Conservation (phyloP, 1,140 invertebrate species). For the Tribolium madens region DNA sequence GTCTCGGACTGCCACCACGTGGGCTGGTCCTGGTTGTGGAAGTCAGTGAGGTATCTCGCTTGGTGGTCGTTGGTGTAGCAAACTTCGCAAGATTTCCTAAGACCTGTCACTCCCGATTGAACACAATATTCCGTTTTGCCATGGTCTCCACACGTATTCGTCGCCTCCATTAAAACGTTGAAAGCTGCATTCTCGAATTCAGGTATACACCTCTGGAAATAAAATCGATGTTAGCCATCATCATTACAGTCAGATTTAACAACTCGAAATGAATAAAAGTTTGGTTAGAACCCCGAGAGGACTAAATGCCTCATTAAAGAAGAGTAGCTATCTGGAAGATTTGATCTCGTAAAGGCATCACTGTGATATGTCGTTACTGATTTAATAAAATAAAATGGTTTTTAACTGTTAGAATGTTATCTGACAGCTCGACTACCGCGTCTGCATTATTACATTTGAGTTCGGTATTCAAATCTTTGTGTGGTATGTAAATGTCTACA, state of each 20-base stretch:
- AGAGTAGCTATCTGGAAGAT: neutral
- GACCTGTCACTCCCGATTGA: slow-evolving; percentile 79
- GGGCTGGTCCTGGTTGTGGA: slow-evolving; percentile 87
- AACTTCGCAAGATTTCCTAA: slow-evolving; percentile 74
- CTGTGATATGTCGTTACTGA: neutral
- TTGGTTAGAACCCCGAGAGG: neutral
- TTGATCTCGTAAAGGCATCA: too few species aligned
- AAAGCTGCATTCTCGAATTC: slow-evolving; percentile 97
- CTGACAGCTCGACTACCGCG: neutral
- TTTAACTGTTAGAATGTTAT: neutral
- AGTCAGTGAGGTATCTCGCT: slow-evolving; percentile 88
- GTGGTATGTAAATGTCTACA: neutral
- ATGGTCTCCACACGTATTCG: slow-evolving; percentile 93
- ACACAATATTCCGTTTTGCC: slow-evolving; percentile 87
- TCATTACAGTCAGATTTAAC: slow-evolving; percentile 33
- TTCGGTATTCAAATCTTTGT: neutral
- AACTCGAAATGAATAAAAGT: neutral
- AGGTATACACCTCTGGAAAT: slow-evolving; percentile 89
- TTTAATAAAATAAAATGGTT: neutral
- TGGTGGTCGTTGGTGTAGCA: slow-evolving; percentile 78
- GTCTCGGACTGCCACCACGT: slow-evolving; percentile 99
- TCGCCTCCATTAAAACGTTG: slow-evolving; percentile 86
- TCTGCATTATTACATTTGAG: neutral
- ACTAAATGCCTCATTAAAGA: slow-evolving; percentile 7
- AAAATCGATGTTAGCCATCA: slow-evolving; percentile 52